Percentiles rank a stretch among this genome's conserved stretches.
phyloP scores from a whole-genome alignment of 2,797 vertebrate species.

The Tympanoctomys barrerae region DNA sequence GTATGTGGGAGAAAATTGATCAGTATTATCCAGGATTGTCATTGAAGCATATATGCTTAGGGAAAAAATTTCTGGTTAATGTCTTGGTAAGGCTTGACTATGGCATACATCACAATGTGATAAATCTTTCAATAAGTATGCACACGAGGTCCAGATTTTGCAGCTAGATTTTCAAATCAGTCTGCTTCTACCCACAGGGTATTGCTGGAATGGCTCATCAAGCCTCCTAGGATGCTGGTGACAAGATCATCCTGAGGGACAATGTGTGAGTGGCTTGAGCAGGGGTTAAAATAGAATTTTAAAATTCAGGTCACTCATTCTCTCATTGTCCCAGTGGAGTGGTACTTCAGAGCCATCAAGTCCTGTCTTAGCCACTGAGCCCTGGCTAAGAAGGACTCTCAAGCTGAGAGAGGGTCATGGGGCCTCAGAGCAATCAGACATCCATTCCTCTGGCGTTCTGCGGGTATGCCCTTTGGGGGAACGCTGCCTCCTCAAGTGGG shows the following conservation, averaged over 20 bases:
- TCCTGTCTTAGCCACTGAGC: neutral
- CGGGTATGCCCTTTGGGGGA: neutral
- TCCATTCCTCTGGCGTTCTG: neutral
- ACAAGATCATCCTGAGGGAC: neutral
- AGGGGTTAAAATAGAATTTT: neutral
- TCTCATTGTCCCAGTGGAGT: neutral
- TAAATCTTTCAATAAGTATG: neutral
- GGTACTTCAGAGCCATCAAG: slow-evolving; percentile 27
- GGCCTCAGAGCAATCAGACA: neutral
- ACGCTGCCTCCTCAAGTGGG: neutral
- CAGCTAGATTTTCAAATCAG: neutral
- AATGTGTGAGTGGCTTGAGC: neutral
- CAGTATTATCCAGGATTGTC: neutral
- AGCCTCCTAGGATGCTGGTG: neutral
- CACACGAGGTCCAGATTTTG: neutral
- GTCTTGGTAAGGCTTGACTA: neutral
- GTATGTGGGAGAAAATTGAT: neutral
- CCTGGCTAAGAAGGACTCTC: neutral
- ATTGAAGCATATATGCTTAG: neutral
- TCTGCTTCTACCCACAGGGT: neutral
- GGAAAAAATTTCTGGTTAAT: neutral
- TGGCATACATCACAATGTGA: neutral
- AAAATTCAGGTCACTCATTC: slow-evolving; percentile 30
- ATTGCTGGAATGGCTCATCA: neutral
- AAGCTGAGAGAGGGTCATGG: neutral